Base-by-base conservation (phyloP, 2,888 invertebrate species). In the Stictocephala bisonia region DNA sequence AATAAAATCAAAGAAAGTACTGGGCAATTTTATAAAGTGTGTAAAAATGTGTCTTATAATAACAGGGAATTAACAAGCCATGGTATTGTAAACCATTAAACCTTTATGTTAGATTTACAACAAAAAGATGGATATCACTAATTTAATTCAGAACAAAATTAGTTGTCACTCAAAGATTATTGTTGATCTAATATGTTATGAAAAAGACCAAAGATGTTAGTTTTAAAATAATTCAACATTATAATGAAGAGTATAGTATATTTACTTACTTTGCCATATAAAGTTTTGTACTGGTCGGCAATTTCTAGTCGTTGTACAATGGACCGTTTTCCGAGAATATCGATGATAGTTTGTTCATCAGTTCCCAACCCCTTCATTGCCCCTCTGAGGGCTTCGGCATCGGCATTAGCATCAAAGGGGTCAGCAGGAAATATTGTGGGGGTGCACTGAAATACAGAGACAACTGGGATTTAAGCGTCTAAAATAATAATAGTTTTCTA, bases 301-400 rank as follows among this genome's bases (percentile, higher is more conserved):
- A 89, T 85, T 76, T 86, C 83, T 74, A 86, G 84, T 24, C 88
- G 82, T 80, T 89, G 88, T 7, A 79, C 80, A 77, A 86, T 86
- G 71, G 85, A 84, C 24, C 88, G 82, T 31, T 84, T 83, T 18
- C 85, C 83, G 15, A 88, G 82, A n/a, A 88, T 83, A 72, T 84
- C 83, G 24, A 86, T 85, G 72, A 87, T 85, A 18, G 85, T 84
- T 48, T 83, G 83, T 78, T 88, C 87, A 80, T 87, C 84, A 0
- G 96, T 95, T 72, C 96, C 95, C 81, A 96, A 91, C 72, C 95
- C 96, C 84, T 96, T 96, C 95, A 96, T 95, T 18, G 96, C 95
- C 84, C 94, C 94, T 79, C 93, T 90, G 68, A 96, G 87, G 72
- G 91, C 89, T 78, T 91, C 91, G 1, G 95, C 95, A 86, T 96